Conservation (phyloP, 2,888 invertebrate genomes). For the Cyrtodaria siliqua region DNA sequence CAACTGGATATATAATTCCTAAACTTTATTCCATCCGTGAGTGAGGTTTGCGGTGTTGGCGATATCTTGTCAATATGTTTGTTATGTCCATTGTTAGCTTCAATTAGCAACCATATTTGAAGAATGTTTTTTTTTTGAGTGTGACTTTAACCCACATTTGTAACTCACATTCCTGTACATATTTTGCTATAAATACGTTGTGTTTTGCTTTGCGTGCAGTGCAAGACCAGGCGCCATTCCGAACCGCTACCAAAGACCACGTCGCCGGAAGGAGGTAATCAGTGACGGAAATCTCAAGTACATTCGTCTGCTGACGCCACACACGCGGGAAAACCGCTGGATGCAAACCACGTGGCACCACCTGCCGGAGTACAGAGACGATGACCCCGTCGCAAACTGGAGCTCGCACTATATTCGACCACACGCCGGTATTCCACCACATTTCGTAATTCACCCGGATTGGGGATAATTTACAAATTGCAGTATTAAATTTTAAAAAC, state of each 20-base stretch:
- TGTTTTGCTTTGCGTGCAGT: conserved; percentile 23
- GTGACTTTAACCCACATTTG: too few relatives aligned
- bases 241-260: conserved; percentile 7
- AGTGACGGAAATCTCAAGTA: conserved; percentile 60
- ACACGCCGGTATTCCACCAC: conserved; percentile 71
- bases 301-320: conserved; percentile 77
- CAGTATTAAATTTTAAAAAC: too few relatives aligned
- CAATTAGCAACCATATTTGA: too few relatives aligned
- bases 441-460: conserved; percentile 83
- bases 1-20: neutral
- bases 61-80: conserved; percentile 8
- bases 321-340: conserved; percentile 79
- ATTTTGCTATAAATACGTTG: neutral
- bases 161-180: too few relatives aligned
- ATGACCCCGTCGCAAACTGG: conserved; percentile 72
- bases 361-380: conserved; percentile 75
- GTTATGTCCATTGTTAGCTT: conserved; percentile 1
- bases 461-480: conserved; percentile 79
- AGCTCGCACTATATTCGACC: conserved; percentile 79
- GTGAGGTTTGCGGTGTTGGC: too few relatives aligned
- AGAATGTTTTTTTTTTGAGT: too few relatives aligned
- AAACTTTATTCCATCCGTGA: too few relatives aligned
- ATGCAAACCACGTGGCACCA: conserved; percentile 84
- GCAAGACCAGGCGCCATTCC: conserved; percentile 21
- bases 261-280: conserved; percentile 34